These are phyloP conservation scores for Miltochrista miniata DNA, from an alignment of 2,888 invertebrate genomes.

Conservation along the genomic window DNA sequence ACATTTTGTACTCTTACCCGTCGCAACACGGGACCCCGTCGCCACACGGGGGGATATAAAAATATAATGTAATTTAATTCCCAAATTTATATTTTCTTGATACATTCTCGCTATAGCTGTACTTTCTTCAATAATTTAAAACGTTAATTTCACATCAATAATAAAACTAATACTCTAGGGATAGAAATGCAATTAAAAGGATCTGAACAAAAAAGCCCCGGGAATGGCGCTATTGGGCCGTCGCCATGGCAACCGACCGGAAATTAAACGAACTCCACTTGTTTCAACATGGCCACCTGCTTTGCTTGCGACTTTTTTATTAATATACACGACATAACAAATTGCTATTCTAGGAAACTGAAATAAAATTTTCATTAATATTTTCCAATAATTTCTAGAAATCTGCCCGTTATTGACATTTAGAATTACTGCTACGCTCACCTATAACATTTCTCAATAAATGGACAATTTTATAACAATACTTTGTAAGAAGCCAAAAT, in stretches of 20 bases:
- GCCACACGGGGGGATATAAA: no score
- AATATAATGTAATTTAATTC: no score
- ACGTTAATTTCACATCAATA: constrained; percentile 13
- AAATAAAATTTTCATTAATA: neutral
- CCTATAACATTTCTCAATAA: no score
- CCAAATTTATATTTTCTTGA: no score
- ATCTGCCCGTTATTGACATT: no score
- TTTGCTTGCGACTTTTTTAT: constrained; percentile 32
- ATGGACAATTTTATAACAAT: no score
- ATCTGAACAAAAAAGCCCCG: constrained; percentile 34
- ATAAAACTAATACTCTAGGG: constrained; percentile 26
- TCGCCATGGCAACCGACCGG: constrained; percentile 45
- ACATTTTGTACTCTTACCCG: no score
- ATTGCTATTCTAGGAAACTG: constrained; percentile 16
- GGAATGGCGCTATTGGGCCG: constrained; percentile 36
- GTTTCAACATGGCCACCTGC: constrained; percentile 38
- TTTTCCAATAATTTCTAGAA: no score
- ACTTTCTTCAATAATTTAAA: neutral
- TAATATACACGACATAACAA: constrained; percentile 18
- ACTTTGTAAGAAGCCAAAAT: no score
- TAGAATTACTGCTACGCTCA: no score
- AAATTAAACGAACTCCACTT: constrained; percentile 52
- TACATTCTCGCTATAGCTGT: no score
- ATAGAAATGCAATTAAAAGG: constrained; percentile 41
- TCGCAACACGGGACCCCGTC: no score